Base-by-base conservation (phyloP, 2,888 invertebrate species). In the Lepidochitona cinerea region DNA sequence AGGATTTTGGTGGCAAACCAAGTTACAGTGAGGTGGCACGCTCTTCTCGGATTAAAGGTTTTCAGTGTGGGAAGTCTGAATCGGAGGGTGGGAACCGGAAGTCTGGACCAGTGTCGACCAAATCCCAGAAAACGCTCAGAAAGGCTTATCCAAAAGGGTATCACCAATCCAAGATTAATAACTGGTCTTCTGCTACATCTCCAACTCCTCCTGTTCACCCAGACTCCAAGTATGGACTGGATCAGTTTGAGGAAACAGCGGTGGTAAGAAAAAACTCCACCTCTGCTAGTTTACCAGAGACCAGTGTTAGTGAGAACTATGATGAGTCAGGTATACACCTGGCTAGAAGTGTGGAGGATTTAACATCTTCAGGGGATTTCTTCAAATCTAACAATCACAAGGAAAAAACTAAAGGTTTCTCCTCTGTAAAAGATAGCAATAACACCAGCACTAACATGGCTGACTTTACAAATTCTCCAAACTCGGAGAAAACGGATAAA, bases 151-250 rank as follows among this genome's bases (percentile, higher is more conserved):
- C 41, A 41, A 41, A 41, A 18, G 9, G 9, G 59, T 26, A 59
- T 9, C 29, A 29, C 59, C 23, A 29, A 14, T 23, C n/a, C 35
- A 66, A 66, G 29, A 37, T 35, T 18, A 37, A 29, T n/a, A n/a
- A n/a, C n/a, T n/a, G n/a, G n/a, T n/a, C n/a, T n/a, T n/a, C n/a
- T n/a, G n/a, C 66, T 4, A 37, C 35, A 37, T n/a, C 66, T 12
- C 37, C 66, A 3, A 66, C 12, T n/a, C 3, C n/a, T 5, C n/a
- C 37, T 32, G 70, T 70, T 14, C 54, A 35, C n/a, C 85, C 88
- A 35, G 83, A 85, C 75, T 87, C 87, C 6, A 86, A 84, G 54
- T 88, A 88, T 80, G 89, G 89, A 23, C 78, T 89, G 14, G 88
- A 89, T 75, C 83, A 83, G 64, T 88, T 88, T 84, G 85, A 85